phyloP scores from a whole-genome alignment of 2,113 vertebrate species.

The Larimichthys polyactis region DNA sequence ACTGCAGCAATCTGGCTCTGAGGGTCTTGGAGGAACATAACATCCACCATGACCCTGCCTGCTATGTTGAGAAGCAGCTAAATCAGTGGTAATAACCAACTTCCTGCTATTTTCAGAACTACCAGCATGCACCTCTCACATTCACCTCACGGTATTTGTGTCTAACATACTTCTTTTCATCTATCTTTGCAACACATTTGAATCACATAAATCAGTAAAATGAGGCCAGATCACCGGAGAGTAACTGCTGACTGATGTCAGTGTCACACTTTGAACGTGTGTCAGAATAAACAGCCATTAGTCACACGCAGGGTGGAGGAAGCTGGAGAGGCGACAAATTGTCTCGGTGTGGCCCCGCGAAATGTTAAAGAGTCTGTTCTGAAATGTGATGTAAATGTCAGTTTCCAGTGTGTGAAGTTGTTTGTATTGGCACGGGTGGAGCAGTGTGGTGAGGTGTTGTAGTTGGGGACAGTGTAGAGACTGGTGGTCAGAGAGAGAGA shows the following conservation, averaged over 20 bases:
- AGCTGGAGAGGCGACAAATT: not conserved
- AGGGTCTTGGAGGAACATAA: too few relatives aligned
- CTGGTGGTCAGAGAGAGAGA: not conserved
- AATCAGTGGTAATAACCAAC: not conserved
- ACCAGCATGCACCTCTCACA: not conserved
- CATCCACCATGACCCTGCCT: not conserved
- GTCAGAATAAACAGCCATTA: conserved; percentile 30
- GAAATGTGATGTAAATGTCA: not conserved
- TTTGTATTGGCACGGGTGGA: not conserved
- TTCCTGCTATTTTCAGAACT: not conserved
- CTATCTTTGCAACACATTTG: not conserved
- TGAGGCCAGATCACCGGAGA: conserved; percentile 52
- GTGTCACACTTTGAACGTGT: conserved; percentile 28
- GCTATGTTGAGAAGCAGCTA: not conserved
- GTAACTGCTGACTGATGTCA: conserved; percentile 42
- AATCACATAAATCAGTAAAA: conserved; percentile 56
- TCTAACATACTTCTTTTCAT: not conserved
- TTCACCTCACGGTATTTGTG: too few relatives aligned
- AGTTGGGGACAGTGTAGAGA: not conserved
- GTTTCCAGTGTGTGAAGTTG: not conserved
- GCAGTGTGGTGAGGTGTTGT: not conserved
- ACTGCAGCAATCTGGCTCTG: too few relatives aligned
- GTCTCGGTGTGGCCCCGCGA: not conserved
- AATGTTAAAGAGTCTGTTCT: not conserved
- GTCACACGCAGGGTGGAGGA: not conserved